These are phyloP conservation scores for Lycocorax pyrrhopterus DNA, from an alignment of 2,113 vertebrate species.

Conservation along the genomic window DNA sequence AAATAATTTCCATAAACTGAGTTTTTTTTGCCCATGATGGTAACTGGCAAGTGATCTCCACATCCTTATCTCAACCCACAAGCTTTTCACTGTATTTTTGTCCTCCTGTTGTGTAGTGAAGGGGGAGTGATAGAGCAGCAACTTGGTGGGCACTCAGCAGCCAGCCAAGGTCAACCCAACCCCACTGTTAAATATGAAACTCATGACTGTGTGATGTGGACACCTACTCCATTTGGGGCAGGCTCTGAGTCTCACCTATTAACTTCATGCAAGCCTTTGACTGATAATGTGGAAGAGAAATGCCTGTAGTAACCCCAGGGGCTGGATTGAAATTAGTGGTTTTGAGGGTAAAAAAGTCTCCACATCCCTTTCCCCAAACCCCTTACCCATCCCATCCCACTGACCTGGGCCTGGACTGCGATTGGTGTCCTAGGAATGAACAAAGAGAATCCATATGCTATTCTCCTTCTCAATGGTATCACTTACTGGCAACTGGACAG, in stretches of 20 bases:
- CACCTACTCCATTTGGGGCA: not conserved
- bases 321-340: not conserved
- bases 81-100: not conserved
- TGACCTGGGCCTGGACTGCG: constrained; percentile 23
- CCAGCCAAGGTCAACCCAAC: not conserved
- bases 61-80: not conserved
- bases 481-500: constrained; percentile 78
- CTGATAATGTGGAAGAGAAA: not conserved
- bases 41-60: not conserved
- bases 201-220: not conserved
- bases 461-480: constrained; percentile 5
- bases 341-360: not conserved
- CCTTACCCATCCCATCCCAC: constrained; percentile 22
- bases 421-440: constrained; percentile 43
- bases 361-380: constrained; percentile 8
- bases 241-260: not conserved
- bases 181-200: not conserved
- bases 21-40: not conserved
- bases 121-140: not conserved
- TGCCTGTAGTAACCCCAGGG: not conserved
- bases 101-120: not conserved
- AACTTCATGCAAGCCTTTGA: not conserved
- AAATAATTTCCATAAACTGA: not conserved
- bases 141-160: not conserved
- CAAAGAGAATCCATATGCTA: constrained; percentile 35